Conservation (phyloP, 2,113 vertebrate genomes). For the Varanus salvator region DNA sequence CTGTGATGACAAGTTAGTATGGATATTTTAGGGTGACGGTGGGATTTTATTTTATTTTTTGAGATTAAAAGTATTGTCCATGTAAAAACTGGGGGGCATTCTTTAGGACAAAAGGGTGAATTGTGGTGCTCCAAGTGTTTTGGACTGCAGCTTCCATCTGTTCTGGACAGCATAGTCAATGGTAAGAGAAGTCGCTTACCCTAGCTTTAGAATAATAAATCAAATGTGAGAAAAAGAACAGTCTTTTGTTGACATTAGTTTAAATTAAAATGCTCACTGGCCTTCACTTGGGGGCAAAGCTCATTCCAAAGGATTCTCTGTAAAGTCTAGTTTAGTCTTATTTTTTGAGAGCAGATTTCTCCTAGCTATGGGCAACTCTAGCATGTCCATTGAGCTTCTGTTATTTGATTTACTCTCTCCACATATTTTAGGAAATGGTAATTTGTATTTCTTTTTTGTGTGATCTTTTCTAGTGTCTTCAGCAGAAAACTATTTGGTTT, state of each 20-base stretch:
- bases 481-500: conserved; percentile 6
- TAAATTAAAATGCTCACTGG: conserved; percentile 3
- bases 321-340: background rate
- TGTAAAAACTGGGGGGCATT: no score
- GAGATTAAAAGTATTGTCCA: no score
- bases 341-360: conserved; percentile 21
- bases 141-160: no score
- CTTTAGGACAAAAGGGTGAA: background rate
- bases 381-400: background rate
- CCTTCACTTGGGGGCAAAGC: background rate
- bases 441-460: background rate
- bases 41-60: no score
- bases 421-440: conserved; percentile 7
- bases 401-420: conserved; percentile 16
- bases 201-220: background rate
- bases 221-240: background rate
- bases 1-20: conserved; percentile 3
- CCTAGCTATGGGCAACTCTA: accelerated
- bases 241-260: background rate
- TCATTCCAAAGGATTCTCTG: conserved; percentile 15
- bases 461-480: conserved; percentile 21
- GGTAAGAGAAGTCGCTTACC: no score
- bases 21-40: background rate
- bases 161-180: no score
- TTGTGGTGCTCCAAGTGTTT: no score